Evolutionary conservation across 2,888 invertebrate species (phyloP), one percentile per base, ranked within the genome.

Genomic region (Morpho helenor): DNA sequence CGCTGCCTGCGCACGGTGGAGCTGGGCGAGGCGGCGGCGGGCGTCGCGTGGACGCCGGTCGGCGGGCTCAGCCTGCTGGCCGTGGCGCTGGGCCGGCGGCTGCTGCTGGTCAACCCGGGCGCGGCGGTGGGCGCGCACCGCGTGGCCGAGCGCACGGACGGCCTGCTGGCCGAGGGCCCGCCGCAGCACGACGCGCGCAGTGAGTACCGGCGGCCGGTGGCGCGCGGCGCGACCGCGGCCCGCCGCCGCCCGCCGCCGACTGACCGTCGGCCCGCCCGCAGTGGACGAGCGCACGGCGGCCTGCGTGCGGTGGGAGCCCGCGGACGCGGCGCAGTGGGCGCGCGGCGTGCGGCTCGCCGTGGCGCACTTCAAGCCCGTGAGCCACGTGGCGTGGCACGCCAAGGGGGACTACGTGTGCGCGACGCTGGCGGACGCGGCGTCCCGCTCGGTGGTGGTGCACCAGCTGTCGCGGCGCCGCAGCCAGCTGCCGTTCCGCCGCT

Each of bases 391-490:
- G 8, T 99, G 99, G 99, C 99, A 99, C 87, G 96, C 94, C 5
- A 95, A 95, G 75, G 98, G 99, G 59, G 99, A 99, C 91, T 99
- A 99, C 88, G 93, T 99, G 80, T 95, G 96, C 23, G 94, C 94
- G 8, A 96, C 98, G 49, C 94, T 98, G 94, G 95, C 95, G 0
- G 96, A 97, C 64, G 98, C 95, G 40, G 95, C 94, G 61, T 92
- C 94, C 62, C 93, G 96, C 69, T 95, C 97, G 0, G 98, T 99
- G 51, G 76, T 97, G 8, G 97, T 99, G 76, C 98, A 98, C 87
- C 99, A 99, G 84, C 83, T 99, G 70, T 98, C 98, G 44, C 95
- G 96, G 71, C 92, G 97, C 63, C 93, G 95, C 72, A 96, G 96
- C 51, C 96, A 99, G 91, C 92, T 98, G 76, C 99, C 99, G 22